Percentiles rank a stretch among this genome's conserved stretches.
These are phyloP conservation scores for Sturnus vulgaris DNA, from an alignment of 2,113 vertebrate genomes.

Conservation along the genomic window DNA sequence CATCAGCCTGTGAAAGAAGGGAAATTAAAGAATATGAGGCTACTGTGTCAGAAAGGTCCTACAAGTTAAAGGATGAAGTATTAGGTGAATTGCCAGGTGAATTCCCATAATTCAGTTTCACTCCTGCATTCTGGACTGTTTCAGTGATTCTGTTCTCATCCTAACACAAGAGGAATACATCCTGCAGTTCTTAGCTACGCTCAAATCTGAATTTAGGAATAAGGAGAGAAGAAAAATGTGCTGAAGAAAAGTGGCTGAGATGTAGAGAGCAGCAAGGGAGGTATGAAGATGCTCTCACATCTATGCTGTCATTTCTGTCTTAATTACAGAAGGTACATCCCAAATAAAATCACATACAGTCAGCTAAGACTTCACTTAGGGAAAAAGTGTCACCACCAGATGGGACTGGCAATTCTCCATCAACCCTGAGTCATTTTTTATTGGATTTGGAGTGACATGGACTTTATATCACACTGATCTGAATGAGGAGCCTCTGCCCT, in stretches of 20 bases:
- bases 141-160: background rate
- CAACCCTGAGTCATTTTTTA: constrained; percentile 3
- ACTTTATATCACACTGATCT: background rate
- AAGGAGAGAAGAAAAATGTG: background rate
- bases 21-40: background rate
- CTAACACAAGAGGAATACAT: background rate
- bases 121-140: background rate
- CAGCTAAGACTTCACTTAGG: background rate
- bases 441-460: background rate
- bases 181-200: background rate
- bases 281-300: background rate
- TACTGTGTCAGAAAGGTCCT: background rate
- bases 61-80: background rate
- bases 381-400: background rate
- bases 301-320: background rate
- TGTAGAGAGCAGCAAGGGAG: background rate
- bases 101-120: background rate
- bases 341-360: background rate
- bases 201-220: background rate
- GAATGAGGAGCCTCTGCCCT: background rate
- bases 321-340: background rate
- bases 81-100: background rate
- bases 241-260: background rate
- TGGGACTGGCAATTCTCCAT: background rate
- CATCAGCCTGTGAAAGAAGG: background rate